These are phyloP conservation scores for Megalops atlanticus DNA, from an alignment of 2,113 vertebrate species.

Conservation along the genomic window DNA sequence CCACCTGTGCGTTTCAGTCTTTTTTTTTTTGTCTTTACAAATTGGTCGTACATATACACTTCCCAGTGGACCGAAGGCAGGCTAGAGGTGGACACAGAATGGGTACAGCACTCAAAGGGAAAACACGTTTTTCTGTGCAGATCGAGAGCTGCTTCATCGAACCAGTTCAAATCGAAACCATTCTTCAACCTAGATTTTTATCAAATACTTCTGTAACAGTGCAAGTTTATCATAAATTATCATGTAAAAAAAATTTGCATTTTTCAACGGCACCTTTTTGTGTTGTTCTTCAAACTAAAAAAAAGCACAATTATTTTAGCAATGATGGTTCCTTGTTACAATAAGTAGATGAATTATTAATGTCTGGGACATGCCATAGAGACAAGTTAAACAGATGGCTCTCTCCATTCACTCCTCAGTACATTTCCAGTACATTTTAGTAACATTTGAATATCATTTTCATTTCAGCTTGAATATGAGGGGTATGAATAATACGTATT, in stretches of 20 bases:
- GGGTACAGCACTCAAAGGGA: no score
- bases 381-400: not conserved
- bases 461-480: no score
- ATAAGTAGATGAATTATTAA: constrained; percentile 23
- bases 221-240: not conserved
- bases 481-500: not conserved
- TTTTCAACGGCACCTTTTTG: not conserved
- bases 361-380: not conserved
- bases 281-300: not conserved
- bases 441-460: no score
- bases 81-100: no score
- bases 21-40: not conserved
- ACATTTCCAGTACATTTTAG: constrained; percentile 14
- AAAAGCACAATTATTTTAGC: not conserved
- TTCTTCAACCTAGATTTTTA: not conserved
- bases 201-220: not conserved
- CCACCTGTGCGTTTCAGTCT: not conserved
- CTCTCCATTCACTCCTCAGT: not conserved
- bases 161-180: not conserved
- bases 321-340: not conserved
- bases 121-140: no score
- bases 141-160: not conserved
- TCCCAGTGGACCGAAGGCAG: no score
- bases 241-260: not conserved
- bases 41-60: no score